Conservation (phyloP, 2,113 vertebrate species). For the Lepus americanus region DNA sequence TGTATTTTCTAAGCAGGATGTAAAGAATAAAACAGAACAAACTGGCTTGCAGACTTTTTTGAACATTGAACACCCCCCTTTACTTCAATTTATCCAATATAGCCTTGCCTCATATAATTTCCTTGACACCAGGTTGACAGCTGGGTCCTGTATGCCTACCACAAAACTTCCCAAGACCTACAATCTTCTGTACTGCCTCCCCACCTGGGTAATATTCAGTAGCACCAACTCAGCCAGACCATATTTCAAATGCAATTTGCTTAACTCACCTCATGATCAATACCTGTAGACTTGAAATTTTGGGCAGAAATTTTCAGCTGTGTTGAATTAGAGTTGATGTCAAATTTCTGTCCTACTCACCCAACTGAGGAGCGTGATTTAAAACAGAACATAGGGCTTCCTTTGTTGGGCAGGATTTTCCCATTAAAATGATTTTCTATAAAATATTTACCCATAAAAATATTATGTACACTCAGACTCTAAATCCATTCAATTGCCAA, state of each 20-base stretch:
- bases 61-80: neutral
- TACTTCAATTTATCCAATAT: neutral
- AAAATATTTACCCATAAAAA: constrained; percentile 52
- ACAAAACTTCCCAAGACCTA: neutral
- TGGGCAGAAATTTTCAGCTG: constrained; percentile 54
- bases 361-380: constrained; percentile 13
- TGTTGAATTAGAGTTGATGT: constrained; percentile 56
- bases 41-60: neutral
- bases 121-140: too few species aligned
- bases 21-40: neutral
- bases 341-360: neutral
- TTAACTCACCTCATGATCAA: constrained; percentile 47
- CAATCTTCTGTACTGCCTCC: neutral
- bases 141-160: neutral
- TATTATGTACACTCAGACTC: constrained; percentile 23
- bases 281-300: constrained; percentile 25
- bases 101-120: neutral
- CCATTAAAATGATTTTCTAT: neutral
- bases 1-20: neutral
- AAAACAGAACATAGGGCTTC: constrained; percentile 63
- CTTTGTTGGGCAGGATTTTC: constrained; percentile 48
- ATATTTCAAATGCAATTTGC: constrained; percentile 15
- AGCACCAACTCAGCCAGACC: neutral
- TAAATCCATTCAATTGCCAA: neutral
- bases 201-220: neutral